Evolutionary conservation across 2,113 vertebrate species (phyloP), one percentile per base, ranked within the genome.

Genomic region (Jacana jacana): DNA sequence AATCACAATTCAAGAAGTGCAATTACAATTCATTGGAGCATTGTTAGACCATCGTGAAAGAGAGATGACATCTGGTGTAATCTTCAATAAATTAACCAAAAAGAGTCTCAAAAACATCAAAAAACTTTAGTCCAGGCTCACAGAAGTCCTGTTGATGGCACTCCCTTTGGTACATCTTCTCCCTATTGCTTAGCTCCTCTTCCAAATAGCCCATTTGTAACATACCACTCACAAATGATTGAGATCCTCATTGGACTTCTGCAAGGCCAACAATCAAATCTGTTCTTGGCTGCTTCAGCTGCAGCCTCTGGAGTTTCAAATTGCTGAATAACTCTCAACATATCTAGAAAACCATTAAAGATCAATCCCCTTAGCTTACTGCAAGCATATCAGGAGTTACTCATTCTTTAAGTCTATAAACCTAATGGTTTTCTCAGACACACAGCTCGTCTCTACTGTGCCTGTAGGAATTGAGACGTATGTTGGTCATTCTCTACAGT

Each of bases 361-460:
- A 94, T 85, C 84, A 64, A 70, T 86, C 63, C 71, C 81, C 63
- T 83, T 16, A 18, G 68, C 82, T 88, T 69, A 77, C 25, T 92
- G 81, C 71, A 51, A 86, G 75, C 24, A 15, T 31, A 60, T 40
- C 72, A 78, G 60, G 81, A 81, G 87, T 81, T 81, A 63, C 25
- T 93, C 76, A n/a, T 95, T 77, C 94, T 55, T 76, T 4, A 80
- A 81, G 51, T 48, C 81, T 87, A 88, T 84, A 86, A 93, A 85
- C 13, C 35, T 66, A 35, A 81, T n/a, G 52, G 61, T n/a, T 86
- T 83, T 79, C 61, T 88, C 52, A 48, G 71, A 68, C 68, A 75
- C 71, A 39, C 3, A 30, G 35, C 58, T 54, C 33, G 9, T 63
- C 55, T 82, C 93, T 73, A 8, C 81, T 28, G 77, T 35, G 54